Conservation (phyloP, 1,140 invertebrate genomes). For the Teleopsis dalmanni region DNA sequence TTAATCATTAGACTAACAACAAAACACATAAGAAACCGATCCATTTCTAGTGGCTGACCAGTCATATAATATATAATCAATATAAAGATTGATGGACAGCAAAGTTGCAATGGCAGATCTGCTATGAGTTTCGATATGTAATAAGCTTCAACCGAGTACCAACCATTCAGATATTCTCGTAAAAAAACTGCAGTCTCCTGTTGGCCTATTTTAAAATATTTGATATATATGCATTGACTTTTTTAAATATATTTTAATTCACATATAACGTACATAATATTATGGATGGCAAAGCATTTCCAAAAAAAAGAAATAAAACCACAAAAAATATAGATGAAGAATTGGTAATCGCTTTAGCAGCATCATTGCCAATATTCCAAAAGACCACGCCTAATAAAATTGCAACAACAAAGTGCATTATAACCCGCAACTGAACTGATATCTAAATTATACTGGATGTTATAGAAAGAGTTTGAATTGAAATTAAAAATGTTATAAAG, state of each 20-base stretch:
- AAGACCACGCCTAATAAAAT: slow-evolving; percentile 75
- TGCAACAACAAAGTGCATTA: slow-evolving; percentile 65
- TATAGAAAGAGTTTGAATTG: slow-evolving; percentile 5
- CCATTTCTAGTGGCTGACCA: slow-evolving; percentile 62
- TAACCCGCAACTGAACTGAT: slow-evolving; percentile 62
- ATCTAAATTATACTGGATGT: slow-evolving; percentile 48
- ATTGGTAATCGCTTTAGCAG: slow-evolving; percentile 67
- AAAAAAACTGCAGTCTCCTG: slow-evolving; percentile 75
- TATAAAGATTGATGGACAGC: slow-evolving; percentile 61
- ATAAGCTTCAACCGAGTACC: slow-evolving; percentile 78
- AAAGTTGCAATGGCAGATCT: slow-evolving; percentile 78
- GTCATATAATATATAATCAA: slow-evolving; percentile 74
- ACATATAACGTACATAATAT: slow-evolving; percentile 66
- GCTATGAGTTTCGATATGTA: slow-evolving; percentile 78
- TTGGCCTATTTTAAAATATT: slow-evolving; percentile 70
- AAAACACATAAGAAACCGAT: slow-evolving; percentile 63
- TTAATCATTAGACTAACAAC: slow-evolving; percentile 61
- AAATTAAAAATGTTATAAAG: background rate
- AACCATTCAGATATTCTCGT: slow-evolving; percentile 83
- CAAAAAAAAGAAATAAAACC: slow-evolving; percentile 77
- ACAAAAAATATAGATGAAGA: slow-evolving; percentile 76
- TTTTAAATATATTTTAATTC: slow-evolving; percentile 1
- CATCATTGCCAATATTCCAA: slow-evolving; percentile 71
- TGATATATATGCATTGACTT: slow-evolving; percentile 6
- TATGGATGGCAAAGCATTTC: slow-evolving; percentile 81